phyloP scores from a whole-genome alignment of 2,888 invertebrate species.

The Antheraea assamensis region DNA sequence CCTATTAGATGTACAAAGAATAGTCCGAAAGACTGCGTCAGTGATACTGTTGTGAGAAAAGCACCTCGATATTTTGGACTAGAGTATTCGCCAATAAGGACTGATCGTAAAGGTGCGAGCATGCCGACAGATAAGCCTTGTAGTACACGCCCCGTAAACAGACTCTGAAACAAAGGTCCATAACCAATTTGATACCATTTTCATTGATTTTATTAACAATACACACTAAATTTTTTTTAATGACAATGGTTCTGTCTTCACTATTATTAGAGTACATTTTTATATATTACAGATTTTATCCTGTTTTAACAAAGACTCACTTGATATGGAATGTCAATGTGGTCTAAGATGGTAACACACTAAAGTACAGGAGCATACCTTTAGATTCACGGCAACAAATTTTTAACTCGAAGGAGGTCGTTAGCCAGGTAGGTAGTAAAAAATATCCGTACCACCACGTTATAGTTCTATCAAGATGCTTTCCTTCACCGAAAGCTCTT shows the following conservation, averaged over 20 bases:
- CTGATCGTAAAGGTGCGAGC: conserved; percentile 65
- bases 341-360: not conserved
- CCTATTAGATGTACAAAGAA: conserved; percentile 83
- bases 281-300: too few species aligned
- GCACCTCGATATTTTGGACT: conserved; percentile 82
- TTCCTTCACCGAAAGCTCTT: too few species aligned
- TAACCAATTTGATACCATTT: not conserved
- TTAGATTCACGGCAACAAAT: not conserved
- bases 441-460: not conserved
- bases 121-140: conserved; percentile 75
- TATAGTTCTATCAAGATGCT: not conserved
- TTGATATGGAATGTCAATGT: too few species aligned
- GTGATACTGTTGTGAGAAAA: conserved; percentile 79
- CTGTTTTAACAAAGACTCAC: too few species aligned
- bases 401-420: not conserved
- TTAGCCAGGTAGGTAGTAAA: not conserved
- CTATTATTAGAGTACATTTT: too few species aligned
- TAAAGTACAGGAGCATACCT: not conserved
- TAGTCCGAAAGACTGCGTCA: conserved; percentile 81
- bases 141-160: conserved; percentile 51
- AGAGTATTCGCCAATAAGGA: conserved; percentile 77
- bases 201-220: not conserved
- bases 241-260: too few species aligned
- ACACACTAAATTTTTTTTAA: too few species aligned
- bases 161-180: conserved; percentile 39